Base-by-base conservation (phyloP, 2,888 invertebrate genomes). In the Panzeria rudis region DNA sequence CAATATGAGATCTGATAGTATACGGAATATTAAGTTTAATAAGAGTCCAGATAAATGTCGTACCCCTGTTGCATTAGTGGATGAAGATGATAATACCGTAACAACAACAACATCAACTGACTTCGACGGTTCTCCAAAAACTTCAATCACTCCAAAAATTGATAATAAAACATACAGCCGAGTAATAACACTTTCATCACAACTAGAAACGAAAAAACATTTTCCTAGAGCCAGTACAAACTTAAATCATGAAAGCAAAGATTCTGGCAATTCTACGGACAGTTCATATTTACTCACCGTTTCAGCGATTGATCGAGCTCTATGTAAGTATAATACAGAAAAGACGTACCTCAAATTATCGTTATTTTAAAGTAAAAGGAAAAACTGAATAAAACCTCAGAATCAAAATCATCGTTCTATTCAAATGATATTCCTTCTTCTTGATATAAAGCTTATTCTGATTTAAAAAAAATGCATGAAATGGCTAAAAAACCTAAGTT, bases 251-350 rank as follows among this genome's bases (percentile, higher is more conserved):
- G 89, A 89, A 11, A 89, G 89, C 17, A 88, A 88, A 50, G 88
- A 87, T 71, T 89, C 89, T 2, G 89, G 89, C 3, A 88, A 88
- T 25, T 87, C 88, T 0, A 38, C 88, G 2, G 88, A 89, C 5
- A 89, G 84, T 50, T 91, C 92, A 0, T 91, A 91, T 68, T 59
- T 91, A 8, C 84, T 92, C 9, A 92, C 91, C 52, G 79, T 92
- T 59, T 91, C 92, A 0, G 91, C 91, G 1, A 92, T 92, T 17
- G 91, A 90, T 80, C 89, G 89, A 25, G 91, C 91, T 5, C 83
- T 92, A 44, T 87, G 92, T 92, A 86, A 88, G 89, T 87, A 38
- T 15, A 47, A 11, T 23, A 7, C 8, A 32, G 15, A 3, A 32
- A n/a, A 56, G 8, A 29, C 5, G 29, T 4, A 29, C n/a, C n/a